Evolutionary conservation across 2,888 invertebrate genomes (phyloP), one percentile per base, ranked within the genome.

Genomic region (Drosophila dives): DNA sequence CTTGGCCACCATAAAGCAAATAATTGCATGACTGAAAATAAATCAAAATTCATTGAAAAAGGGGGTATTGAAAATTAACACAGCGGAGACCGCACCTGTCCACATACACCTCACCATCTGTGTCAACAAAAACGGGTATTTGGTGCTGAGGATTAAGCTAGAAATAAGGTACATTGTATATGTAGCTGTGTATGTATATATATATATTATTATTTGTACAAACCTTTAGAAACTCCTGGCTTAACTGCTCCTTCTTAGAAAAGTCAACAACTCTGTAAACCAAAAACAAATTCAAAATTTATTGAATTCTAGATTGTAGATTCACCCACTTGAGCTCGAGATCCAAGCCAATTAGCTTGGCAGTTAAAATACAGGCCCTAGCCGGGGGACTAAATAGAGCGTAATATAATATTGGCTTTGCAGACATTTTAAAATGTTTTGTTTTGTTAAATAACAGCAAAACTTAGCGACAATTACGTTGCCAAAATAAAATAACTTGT

Each of bases 111-210:
- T 93, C 94, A 17, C 83, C 83, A 51, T 94, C 95, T 51, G 94
- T 93, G 81, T 94, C 94, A 12, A 92, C 83, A 42, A 95, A 91
- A 17, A 94, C 94, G 10, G 95, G 95, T 49, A 95, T 91, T 33
- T 94, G 94, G 83, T 94, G 94, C 78, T 94, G 93, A 0, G 95
- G 94, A 90, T 95, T 95, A 2, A 94, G 81, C 95, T 95, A 86
- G 8, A 60, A 38, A 29, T 7, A 7, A 29, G n/a, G 2, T 6
- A 10, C 11, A 33, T 17, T 38, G 11, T 42, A 40, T 26, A n/a
- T 32, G 11, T 0, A 34, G 23, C 5, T 38, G 17, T n/a, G 8
- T n/a, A 49, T 17, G 11, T 32, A 32, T 51, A 0, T 3, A 15
- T 51, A 45, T 15, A 23, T 45, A 20, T 42, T 45, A 45, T 45